phyloP scores from a whole-genome alignment of 2,797 vertebrate species.

The Lacerta agilis region DNA sequence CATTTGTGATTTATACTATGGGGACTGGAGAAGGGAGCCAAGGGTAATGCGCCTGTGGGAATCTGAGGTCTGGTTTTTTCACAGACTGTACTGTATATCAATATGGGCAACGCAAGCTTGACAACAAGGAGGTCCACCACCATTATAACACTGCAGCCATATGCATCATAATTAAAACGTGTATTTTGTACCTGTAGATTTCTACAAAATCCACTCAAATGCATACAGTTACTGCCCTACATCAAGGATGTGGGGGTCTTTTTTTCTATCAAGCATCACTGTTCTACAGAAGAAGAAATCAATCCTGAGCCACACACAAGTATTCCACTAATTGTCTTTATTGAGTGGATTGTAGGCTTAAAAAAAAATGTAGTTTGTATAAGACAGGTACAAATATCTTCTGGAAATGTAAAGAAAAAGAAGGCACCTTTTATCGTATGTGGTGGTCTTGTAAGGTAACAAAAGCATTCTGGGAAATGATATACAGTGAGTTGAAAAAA shows the following conservation, averaged over 20 bases:
- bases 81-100: not conserved
- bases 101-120: not conserved
- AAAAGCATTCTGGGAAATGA: no score
- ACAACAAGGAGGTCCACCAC: not conserved
- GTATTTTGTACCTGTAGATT: not conserved
- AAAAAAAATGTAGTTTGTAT: no score
- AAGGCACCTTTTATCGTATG: no score
- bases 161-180: not conserved
- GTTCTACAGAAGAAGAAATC: not conserved
- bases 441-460: no score
- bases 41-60: not conserved
- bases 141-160: not conserved
- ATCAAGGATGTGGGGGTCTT: no score
- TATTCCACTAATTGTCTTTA: not conserved
- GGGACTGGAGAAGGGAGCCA: slow-evolving; percentile 12
- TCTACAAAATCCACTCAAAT: not conserved
- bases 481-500: no score
- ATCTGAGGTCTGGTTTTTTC: slow-evolving; percentile 11
- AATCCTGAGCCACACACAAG: not conserved
- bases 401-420: no score
- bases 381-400: no score
- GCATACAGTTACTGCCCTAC: not conserved
- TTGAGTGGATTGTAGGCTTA: not conserved
- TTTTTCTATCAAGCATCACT: not conserved
- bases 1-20: slow-evolving; percentile 38